phyloP scores from a whole-genome alignment of 2,888 invertebrate genomes.

The Venusia cambrica region DNA sequence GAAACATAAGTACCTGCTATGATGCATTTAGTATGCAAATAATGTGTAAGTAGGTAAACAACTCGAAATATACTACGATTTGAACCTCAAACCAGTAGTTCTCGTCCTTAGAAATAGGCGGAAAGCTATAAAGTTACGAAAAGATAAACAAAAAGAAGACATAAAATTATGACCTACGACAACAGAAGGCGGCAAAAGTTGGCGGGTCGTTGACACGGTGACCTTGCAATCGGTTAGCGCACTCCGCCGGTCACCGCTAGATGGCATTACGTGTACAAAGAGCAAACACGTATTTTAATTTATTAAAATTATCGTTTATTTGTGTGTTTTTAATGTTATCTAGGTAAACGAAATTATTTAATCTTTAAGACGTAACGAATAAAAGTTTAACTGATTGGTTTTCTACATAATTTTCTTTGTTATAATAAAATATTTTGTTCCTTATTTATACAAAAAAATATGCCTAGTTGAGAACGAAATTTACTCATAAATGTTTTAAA shows the following conservation, averaged over 20 bases:
- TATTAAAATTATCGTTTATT: too few species aligned
- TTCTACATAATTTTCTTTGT: too few species aligned
- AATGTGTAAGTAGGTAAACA: too few species aligned
- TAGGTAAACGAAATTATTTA: too few species aligned
- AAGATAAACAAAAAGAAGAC: constrained; percentile 81
- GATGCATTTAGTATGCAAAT: too few species aligned
- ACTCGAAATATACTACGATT: constrained; percentile 4
- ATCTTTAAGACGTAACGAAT: too few species aligned
- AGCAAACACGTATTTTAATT: constrained; percentile 6
- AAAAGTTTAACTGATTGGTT: too few species aligned
- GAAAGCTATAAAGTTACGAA: constrained; percentile 75
- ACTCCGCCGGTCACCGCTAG: constrained; percentile 53
- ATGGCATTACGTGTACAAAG: constrained; percentile 50
- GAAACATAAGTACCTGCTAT: too few species aligned
- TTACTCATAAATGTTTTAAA: too few species aligned
- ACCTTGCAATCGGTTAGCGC: constrained; percentile 61
- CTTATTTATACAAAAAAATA: too few species aligned
- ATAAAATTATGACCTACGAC: constrained; percentile 82
- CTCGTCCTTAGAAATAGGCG: constrained; percentile 55
- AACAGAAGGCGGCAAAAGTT: constrained; percentile 80
- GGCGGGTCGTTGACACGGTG: constrained; percentile 77
- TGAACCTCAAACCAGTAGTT: constrained; percentile 10
- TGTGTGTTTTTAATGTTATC: background rate
- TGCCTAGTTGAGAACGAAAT: too few species aligned
- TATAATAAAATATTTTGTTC: too few species aligned